Conservation (phyloP, 2,797 vertebrate species). For the Pteronotus mesoamericanus region DNA sequence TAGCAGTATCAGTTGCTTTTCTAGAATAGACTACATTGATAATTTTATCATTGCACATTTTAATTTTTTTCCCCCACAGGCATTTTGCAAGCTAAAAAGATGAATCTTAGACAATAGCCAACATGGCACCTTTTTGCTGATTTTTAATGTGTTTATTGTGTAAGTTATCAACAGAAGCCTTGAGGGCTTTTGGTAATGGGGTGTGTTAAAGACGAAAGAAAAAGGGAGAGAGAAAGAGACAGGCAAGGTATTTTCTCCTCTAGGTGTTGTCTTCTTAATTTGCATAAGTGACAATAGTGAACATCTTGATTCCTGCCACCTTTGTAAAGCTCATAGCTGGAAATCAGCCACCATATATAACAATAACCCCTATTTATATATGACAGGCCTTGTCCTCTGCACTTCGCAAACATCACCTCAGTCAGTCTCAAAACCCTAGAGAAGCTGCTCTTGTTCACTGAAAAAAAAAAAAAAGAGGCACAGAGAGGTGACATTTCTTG, state of each 20-base stretch:
- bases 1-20: background rate
- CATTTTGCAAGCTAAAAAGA: constrained; percentile 6
- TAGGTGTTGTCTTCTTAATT: constrained; percentile 42
- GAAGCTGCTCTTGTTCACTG: background rate
- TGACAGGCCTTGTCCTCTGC: background rate
- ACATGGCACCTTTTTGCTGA: constrained; percentile 1
- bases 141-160: constrained; percentile 42
- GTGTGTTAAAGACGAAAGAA: background rate
- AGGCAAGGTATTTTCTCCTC: background rate
- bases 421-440: background rate
- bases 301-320: constrained; percentile 5
- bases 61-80: background rate
- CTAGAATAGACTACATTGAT: background rate
- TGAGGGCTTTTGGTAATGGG: background rate
- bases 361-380: background rate
- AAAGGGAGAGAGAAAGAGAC: background rate
- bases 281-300: constrained; percentile 39
- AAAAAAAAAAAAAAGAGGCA: background rate
- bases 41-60: background rate
- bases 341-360: background rate
- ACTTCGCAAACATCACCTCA: background rate
- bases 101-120: constrained; percentile 22
- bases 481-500: background rate
- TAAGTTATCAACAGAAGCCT: constrained; percentile 36
- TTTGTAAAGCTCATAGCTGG: constrained; percentile 10